phyloP scores from a whole-genome alignment of 2,113 vertebrate genomes.

The Cyprinodon tularosa region DNA sequence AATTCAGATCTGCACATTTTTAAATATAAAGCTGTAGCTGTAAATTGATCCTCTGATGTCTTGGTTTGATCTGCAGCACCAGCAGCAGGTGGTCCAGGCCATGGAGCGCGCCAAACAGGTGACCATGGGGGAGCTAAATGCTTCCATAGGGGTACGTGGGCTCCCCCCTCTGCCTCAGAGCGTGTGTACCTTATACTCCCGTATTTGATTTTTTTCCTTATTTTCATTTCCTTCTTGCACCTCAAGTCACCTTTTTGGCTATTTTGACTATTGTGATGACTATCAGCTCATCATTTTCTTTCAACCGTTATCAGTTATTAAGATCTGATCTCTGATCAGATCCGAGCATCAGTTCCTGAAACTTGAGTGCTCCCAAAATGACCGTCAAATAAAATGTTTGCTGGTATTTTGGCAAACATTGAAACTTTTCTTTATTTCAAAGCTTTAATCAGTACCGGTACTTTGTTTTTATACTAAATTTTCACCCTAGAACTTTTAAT shows the following conservation, averaged over 20 bases:
- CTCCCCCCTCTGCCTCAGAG: conserved; percentile 82
- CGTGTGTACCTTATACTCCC: conserved; percentile 78
- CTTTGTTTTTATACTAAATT: not conserved
- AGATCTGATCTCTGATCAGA: not conserved
- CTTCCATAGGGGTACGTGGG: conserved; percentile 94
- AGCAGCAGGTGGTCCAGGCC: conserved; percentile 95
- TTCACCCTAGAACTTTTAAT: conserved; percentile 1
- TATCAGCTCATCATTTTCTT: not conserved
- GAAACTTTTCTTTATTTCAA: not conserved
- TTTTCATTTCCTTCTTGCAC: conserved; percentile 45
- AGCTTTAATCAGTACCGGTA: conserved; percentile 1
- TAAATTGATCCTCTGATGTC: conserved; percentile 33
- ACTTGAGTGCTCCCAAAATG: not conserved
- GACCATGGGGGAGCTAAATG: conserved; percentile 94
- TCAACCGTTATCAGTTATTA: not conserved
- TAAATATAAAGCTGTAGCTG: not conserved
- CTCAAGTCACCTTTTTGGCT: conserved; percentile 1
- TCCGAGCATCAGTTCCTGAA: not conserved
- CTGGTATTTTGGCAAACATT: not conserved
- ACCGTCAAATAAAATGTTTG: not conserved
- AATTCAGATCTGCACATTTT: not conserved
- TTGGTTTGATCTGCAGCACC: conserved; percentile 82
- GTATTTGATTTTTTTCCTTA: conserved; percentile 43
- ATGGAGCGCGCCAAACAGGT: conserved; percentile 96
- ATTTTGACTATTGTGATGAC: conserved; percentile 7